Conservation (phyloP, 2,888 invertebrate genomes). For the Anthoptus insignis region DNA sequence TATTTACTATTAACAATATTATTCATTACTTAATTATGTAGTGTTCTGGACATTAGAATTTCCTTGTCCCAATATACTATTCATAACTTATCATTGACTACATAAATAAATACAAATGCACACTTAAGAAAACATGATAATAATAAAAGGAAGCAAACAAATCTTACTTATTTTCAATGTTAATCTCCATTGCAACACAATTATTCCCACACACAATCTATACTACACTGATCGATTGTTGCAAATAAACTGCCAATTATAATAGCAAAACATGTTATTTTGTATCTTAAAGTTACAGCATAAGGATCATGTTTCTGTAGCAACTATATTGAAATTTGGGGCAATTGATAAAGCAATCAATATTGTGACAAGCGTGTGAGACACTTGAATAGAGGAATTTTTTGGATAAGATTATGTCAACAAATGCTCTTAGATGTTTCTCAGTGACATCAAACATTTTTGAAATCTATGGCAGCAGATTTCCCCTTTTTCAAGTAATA, state of each 20-base stretch:
- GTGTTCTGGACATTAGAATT: too few relatives aligned
- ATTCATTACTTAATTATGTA: too few relatives aligned
- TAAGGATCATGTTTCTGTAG: conserved; percentile 11
- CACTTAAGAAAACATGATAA: background rate
- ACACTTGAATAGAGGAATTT: conserved; percentile 22
- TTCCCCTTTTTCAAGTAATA: too few relatives aligned
- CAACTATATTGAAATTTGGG: conserved; percentile 12
- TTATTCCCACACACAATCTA: conserved; percentile 23
- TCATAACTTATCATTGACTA: too few relatives aligned
- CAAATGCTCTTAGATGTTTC: background rate
- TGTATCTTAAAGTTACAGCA: too few relatives aligned
- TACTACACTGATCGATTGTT: conserved; percentile 32
- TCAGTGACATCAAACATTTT: background rate
- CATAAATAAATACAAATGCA: too few relatives aligned
- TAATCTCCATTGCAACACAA: conserved; percentile 22
- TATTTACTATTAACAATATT: too few relatives aligned
- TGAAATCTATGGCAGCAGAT: too few relatives aligned
- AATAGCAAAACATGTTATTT: background rate
- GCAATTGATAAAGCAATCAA: conserved; percentile 31
- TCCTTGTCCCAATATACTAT: too few relatives aligned
- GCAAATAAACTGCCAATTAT: conserved; percentile 4
- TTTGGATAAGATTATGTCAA: conserved; percentile 24
- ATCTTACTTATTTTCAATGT: conserved; percentile 21
- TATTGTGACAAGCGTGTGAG: conserved; percentile 22
- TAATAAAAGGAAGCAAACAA: background rate